phyloP scores from a whole-genome alignment of 2,113 vertebrate species.

The Anoplopoma fimbria region DNA sequence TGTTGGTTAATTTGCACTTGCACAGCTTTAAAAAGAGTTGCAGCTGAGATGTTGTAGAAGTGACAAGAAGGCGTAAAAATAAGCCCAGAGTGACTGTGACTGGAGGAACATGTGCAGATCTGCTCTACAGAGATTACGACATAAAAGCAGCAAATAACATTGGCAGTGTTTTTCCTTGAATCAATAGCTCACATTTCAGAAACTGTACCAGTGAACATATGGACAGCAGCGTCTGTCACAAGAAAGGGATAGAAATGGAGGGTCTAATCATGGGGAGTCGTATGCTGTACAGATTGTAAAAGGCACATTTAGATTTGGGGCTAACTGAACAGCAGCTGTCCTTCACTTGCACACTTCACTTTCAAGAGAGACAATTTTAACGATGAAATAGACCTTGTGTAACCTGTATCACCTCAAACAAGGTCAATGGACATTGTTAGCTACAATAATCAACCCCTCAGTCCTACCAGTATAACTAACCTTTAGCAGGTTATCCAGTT shows the following conservation, averaged over 20 bases:
- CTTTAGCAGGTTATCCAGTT: background rate
- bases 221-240: constrained; percentile 17
- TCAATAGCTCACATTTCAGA: constrained; percentile 1
- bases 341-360: background rate
- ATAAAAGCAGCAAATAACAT: constrained; percentile 2
- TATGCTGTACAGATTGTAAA: constrained; percentile 9
- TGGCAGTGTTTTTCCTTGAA: constrained; percentile 5
- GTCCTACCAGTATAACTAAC: background rate
- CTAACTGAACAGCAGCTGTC: background rate
- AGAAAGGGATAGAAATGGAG: constrained; percentile 5
- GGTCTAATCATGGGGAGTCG: background rate
- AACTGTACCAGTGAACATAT: constrained; percentile 29
- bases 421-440: background rate
- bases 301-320: constrained; percentile 8
- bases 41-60: constrained; percentile 4
- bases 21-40: background rate
- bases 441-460: background rate
- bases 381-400: background rate
- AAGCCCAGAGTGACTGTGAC: background rate
- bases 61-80: background rate
- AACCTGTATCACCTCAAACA: background rate
- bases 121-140: constrained; percentile 1
- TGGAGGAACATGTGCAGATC: constrained; percentile 8
- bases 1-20: background rate
- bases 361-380: background rate